These are phyloP conservation scores for Anastrepha ludens DNA, from an alignment of 1,140 invertebrate genomes.

Conservation along the genomic window DNA sequence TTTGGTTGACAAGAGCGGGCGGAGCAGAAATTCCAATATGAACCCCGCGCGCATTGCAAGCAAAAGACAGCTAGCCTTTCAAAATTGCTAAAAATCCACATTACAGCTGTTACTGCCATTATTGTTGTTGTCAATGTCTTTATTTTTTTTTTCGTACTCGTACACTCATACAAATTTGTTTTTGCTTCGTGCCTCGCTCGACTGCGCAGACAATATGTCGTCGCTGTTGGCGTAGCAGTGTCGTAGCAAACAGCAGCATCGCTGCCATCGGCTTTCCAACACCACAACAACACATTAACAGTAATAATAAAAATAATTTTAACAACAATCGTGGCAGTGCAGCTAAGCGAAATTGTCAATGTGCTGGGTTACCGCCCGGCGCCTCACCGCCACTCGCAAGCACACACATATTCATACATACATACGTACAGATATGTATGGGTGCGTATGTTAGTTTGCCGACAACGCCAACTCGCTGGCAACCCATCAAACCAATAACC, in stretches of 20 bases:
- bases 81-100: not conserved
- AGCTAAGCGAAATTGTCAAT: not conserved
- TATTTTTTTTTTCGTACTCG: slow-evolving; percentile 12
- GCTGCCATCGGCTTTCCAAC: not conserved
- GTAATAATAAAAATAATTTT: not conserved
- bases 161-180: not conserved
- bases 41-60: not conserved
- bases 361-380: not conserved
- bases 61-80: slow-evolving; percentile 7
- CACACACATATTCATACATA: not conserved
- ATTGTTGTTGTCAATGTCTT: slow-evolving; percentile 20
- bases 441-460: not conserved
- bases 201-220: slow-evolving; percentile 32
- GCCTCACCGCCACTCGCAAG: not conserved
- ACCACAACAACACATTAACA: not conserved
- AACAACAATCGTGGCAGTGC: not conserved
- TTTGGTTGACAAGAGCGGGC: not conserved
- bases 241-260: not conserved
- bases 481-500: not conserved
- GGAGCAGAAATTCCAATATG: not conserved
- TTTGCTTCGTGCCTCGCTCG: not conserved
- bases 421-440: not conserved
- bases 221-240: not conserved
- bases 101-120: slow-evolving; percentile 4
- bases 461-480: not conserved